Percentiles rank a stretch among this genome's conserved stretches.
Conservation (phyloP, 2,113 vertebrate genomes). For the Megaptera novaeangliae region DNA sequence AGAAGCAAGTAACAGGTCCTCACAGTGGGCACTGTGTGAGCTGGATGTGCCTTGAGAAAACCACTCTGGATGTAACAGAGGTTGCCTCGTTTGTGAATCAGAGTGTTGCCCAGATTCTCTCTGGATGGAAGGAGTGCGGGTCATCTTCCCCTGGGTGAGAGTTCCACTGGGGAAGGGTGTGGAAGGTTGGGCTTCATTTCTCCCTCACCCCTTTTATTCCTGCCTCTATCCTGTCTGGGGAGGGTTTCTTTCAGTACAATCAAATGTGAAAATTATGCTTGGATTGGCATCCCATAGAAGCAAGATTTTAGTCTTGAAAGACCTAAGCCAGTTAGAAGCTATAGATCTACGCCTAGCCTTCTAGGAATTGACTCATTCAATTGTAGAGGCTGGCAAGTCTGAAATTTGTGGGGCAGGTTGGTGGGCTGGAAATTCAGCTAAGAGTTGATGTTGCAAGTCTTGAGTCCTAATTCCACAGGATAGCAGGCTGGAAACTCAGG, state of each 20-base stretch:
- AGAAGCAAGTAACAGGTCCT: not conserved
- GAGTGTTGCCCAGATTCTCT: not conserved
- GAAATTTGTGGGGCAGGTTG: not conserved
- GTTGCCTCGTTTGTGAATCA: not conserved
- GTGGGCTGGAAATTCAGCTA: not conserved
- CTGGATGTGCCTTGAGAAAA: not conserved
- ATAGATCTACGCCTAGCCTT: not conserved
- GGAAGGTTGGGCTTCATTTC: not conserved
- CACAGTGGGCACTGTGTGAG: not conserved
- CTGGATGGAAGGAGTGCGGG: not conserved
- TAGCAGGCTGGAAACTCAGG: not conserved
- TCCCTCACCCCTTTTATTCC: not conserved
- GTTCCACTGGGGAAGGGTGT: not conserved
- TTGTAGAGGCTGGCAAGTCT: not conserved
- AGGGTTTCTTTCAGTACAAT: not conserved
- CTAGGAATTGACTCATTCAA: not conserved
- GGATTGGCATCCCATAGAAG: not conserved
- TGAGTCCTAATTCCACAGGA: not conserved
- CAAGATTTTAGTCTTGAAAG: not conserved
- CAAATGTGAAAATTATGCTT: not conserved
- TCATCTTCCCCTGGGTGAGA: not conserved
- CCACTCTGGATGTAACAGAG: not conserved
- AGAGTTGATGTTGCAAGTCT: not conserved
- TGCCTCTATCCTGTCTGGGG: not conserved
- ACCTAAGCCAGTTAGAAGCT: not conserved